phyloP scores from a whole-genome alignment of 2,113 vertebrate species.

The Abramis brama region DNA sequence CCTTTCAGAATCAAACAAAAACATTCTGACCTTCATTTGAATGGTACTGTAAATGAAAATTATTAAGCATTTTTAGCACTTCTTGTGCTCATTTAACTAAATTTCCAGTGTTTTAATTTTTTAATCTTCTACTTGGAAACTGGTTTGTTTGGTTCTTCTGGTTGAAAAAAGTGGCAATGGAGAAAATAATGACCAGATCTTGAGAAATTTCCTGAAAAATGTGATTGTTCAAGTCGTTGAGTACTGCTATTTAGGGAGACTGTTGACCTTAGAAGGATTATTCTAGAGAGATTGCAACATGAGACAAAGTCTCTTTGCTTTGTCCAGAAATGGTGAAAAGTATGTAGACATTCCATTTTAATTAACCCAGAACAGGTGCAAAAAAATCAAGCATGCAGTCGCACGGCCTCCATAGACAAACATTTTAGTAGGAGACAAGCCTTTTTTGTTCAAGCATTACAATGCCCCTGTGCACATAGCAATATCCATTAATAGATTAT shows the following conservation, averaged over 20 bases:
- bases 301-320: not conserved
- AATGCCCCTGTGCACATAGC: not conserved
- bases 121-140: not conserved
- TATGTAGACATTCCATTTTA: not conserved
- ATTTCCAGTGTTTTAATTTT: not conserved
- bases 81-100: not conserved
- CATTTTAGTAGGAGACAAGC: not conserved
- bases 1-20: not conserved
- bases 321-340: not conserved
- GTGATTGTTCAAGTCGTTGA: not conserved
- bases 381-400: not conserved
- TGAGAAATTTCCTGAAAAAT: not conserved
- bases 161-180: not conserved
- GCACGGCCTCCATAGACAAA: not conserved
- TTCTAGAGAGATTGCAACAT: not conserved
- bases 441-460: conserved; percentile 11
- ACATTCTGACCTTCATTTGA: not conserved
- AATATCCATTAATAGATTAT: not conserved
- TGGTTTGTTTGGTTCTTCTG: not conserved
- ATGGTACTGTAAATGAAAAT: not conserved
- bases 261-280: not conserved
- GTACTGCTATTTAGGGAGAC: not conserved
- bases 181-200: not conserved
- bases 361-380: conserved; percentile 8
- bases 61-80: not conserved